phyloP scores from a whole-genome alignment of 2,113 vertebrate genomes.

The Xenopus borealis region DNA sequence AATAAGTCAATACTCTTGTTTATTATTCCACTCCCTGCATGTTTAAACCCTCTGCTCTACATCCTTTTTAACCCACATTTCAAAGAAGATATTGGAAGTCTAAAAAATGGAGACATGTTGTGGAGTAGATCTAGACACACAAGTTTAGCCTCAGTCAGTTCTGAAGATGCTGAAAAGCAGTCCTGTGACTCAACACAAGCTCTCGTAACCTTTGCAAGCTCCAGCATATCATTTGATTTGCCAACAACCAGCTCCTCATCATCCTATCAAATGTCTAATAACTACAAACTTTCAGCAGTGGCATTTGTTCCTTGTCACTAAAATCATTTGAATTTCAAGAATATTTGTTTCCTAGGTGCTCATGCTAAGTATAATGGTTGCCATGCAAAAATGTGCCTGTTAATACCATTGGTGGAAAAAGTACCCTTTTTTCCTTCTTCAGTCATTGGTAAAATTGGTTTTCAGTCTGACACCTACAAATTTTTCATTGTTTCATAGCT shows the following conservation, averaged over 20 bases:
- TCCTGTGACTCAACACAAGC: constrained; percentile 92
- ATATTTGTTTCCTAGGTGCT: background rate
- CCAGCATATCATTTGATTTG: constrained; percentile 63
- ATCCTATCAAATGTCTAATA: constrained; percentile 62
- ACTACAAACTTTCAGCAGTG: constrained; percentile 64
- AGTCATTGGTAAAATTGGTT: no score
- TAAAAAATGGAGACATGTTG: constrained; percentile 64
- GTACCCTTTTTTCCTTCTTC: no score
- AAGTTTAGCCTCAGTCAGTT: constrained; percentile 71
- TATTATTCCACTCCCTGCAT: constrained; percentile 82
- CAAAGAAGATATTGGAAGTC: constrained; percentile 77
- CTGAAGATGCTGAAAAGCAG: constrained; percentile 86
- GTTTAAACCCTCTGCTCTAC: constrained; percentile 91
- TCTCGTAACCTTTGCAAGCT: constrained; percentile 72
- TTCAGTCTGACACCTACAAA: no score
- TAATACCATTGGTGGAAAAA: no score
- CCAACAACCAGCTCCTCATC: constrained; percentile 53
- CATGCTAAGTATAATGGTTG: background rate
- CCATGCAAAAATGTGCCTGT: no score
- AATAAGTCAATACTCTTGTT: constrained; percentile 83
- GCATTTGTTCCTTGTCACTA: constrained; percentile 71
- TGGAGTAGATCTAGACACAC: constrained; percentile 62
- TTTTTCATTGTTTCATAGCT: no score
- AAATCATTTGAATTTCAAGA: constrained; percentile 1
- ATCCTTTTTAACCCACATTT: constrained; percentile 87